phyloP scores from a whole-genome alignment of 1,140 invertebrate species.

The Hormaphis cornu region DNA sequence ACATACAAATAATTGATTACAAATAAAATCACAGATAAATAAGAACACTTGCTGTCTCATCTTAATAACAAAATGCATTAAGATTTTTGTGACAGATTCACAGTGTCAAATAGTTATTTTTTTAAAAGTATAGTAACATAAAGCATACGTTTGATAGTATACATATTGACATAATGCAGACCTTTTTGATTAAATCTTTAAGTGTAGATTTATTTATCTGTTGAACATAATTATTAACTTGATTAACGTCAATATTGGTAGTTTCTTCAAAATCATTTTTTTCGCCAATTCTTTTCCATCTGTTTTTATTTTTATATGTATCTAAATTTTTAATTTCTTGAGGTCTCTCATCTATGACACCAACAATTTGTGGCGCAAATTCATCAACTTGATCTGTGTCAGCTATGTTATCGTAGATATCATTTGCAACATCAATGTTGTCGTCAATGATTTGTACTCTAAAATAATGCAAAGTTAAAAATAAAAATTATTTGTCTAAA shows the following conservation, averaged over 20 bases:
- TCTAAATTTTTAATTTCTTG: conserved; percentile 55
- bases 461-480: conserved; percentile 41
- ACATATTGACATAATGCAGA: background rate
- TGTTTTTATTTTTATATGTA: conserved; percentile 51
- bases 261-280: conserved; percentile 37
- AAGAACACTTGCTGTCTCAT: no score
- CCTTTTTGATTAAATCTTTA: background rate
- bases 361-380: conserved; percentile 82
- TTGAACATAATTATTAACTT: conserved; percentile 34
- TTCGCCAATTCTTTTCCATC: conserved; percentile 60
- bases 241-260: conserved; percentile 38
- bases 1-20: background rate
- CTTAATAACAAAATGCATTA: no score
- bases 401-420: conserved; percentile 56
- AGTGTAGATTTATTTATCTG: conserved; percentile 27
- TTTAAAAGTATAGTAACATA: no score
- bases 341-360: conserved; percentile 76
- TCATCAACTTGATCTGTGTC: conserved; percentile 60
- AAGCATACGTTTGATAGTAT: no score
- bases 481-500: background rate
- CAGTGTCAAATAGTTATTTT: no score
- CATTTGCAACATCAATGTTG: conserved; percentile 54
- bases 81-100: no score
- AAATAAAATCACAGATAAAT: conserved; percentile 25
- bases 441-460: conserved; percentile 86